Conservation (phyloP, 2,113 vertebrate species). For the Grammomys surdaster region DNA sequence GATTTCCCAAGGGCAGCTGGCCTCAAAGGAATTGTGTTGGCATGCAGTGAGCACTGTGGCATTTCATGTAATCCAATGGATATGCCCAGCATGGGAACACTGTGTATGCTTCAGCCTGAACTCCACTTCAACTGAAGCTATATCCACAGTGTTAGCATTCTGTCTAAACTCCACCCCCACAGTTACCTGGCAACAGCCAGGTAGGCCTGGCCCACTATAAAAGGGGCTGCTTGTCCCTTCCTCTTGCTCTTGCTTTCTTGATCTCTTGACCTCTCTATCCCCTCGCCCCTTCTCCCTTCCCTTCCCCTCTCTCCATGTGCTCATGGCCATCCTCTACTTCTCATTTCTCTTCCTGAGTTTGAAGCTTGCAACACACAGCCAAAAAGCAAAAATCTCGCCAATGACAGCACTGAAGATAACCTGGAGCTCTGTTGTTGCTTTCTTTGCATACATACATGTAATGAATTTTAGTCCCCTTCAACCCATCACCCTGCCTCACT, state of each 20-base stretch:
- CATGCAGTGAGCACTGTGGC: neutral
- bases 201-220: no score
- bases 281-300: no score
- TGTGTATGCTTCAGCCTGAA: neutral
- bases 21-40: neutral
- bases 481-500: neutral
- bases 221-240: no score
- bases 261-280: no score
- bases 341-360: no score
- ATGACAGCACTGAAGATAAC: neutral
- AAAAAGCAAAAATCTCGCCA: neutral
- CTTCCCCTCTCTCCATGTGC: no score
- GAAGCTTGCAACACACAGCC: neutral
- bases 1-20: neutral
- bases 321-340: no score
- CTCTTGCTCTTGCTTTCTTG: no score
- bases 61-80: neutral
- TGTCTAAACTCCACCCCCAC: no score
- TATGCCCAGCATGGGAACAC: neutral
- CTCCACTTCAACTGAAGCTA: neutral
- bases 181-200: no score
- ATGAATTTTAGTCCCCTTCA: neutral
- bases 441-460: neutral
- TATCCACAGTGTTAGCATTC: neutral
- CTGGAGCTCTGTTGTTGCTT: neutral